Evolutionary conservation across 2,113 vertebrate genomes (phyloP), one percentile per base, ranked within the genome.

Genomic region (Pteropus alecto): DNA sequence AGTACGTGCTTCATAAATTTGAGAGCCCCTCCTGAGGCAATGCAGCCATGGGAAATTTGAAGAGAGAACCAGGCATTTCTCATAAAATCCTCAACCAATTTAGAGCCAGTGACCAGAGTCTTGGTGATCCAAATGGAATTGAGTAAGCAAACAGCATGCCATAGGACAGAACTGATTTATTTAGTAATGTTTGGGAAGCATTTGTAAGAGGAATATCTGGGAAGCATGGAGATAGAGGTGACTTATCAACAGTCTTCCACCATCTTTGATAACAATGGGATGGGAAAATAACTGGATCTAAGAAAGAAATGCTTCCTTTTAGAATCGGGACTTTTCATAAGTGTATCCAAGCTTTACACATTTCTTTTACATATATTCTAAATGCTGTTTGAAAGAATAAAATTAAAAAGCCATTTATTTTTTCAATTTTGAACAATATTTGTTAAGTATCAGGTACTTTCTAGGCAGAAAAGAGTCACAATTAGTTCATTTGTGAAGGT

Each of bases 91-190:
- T 79, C 97, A 97, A 97, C 97, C 4, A 90, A 4, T 96, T 96
- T 96, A 93, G 48, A 90, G 91, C 89, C 70, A 94, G 79, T 83
- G 90, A 95, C 95, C n/a, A 92, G 96, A 98, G 63, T 90, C 94
- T 73, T 95, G 65, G 83, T 95, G 96, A 97, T 96, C 98, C 97
- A 97, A 89, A 94, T 28, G 82, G 92, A 97, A 93, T 97, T 73
- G 58, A 97, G 54, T 95, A 97, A 94, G 96, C 87, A 96, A 95
- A 77, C 38, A 81, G 84, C 97, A 94, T 96, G 11, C 87, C 54
- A 12, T 87, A 96, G 68, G 90, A 77, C 91, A 95, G 67, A 97
- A 78, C 10, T 98, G 98, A 98, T 98, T 98, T 98, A 98, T 98
- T 98, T 94, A 93, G 97, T 94, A 97, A 88, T 97, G 96, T 87